phyloP scores from a whole-genome alignment of 2,888 invertebrate genomes.

The Epicampocera succincta region DNA sequence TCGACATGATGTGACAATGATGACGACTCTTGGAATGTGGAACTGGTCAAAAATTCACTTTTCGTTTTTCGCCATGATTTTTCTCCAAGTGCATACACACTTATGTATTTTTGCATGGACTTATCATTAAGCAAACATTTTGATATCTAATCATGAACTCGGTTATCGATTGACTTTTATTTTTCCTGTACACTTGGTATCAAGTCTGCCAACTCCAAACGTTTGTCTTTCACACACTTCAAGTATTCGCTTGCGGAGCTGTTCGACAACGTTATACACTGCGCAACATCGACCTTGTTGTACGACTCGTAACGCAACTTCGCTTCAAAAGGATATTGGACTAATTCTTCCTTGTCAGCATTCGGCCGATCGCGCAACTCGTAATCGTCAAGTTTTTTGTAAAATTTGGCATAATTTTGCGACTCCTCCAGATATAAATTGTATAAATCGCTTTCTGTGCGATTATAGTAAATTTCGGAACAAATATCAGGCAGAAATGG shows the following conservation, averaged over 20 bases:
- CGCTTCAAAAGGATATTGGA: conserved; percentile 56
- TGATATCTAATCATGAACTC: too few species aligned
- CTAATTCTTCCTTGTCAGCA: conserved; percentile 13
- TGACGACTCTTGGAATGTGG: too few species aligned
- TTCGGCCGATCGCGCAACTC: conserved; percentile 48
- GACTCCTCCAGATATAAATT: conserved; percentile 54
- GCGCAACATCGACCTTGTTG: conserved; percentile 15
- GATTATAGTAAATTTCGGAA: conserved; percentile 57
- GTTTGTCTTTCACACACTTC: conserved; percentile 51
- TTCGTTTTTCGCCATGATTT: too few species aligned
- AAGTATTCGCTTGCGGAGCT: conserved; percentile 42
- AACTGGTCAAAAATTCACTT: too few species aligned
- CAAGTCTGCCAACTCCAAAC: conserved; percentile 42
- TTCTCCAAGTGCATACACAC: too few species aligned
- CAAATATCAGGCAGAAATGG: conserved; percentile 56
- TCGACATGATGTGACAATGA: too few species aligned
- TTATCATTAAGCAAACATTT: too few species aligned
- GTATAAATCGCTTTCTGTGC: conserved; percentile 22
- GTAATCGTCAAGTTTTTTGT: conserved; percentile 61
- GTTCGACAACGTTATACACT: conserved; percentile 42
- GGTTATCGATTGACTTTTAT: neutral
- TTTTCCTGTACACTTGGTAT: conserved; percentile 48
- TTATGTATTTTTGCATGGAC: too few species aligned
- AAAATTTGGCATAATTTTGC: conserved; percentile 51
- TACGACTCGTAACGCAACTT: conserved; percentile 50